A percentile compares a stretch with the other conserved stretches of the same genome.
phyloP scores from a whole-genome alignment of 2,113 vertebrate genomes.

The Oenanthe melanoleuca region DNA sequence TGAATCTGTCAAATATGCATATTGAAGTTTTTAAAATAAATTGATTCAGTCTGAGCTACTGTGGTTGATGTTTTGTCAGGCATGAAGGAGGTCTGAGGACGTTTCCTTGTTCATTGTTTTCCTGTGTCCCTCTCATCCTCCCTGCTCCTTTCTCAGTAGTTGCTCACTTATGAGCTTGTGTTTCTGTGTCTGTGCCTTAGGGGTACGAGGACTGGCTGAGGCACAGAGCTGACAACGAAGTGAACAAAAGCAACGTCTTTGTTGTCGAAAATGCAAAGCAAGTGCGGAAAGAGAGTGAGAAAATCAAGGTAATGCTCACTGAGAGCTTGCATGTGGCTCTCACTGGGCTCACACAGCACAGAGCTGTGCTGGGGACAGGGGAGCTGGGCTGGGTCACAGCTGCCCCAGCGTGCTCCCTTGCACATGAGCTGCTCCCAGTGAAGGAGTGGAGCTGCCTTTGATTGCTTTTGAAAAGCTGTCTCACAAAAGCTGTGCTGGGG shows the following conservation, averaged over 20 bases:
- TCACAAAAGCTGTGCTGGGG: not conserved
- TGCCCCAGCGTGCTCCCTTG: not conserved
- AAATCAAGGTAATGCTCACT: conserved; percentile 86
- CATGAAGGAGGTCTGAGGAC: not conserved
- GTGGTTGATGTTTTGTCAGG: not conserved
- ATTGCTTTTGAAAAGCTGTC: conserved; percentile 38
- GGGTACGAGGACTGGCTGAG: conserved; percentile 98
- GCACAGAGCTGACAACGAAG: conserved; percentile 96
- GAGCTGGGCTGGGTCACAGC: not conserved
- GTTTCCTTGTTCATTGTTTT: not conserved
- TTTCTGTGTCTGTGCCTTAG: conserved; percentile 70
- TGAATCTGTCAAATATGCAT: conserved; percentile 54
- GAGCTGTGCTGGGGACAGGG: not conserved
- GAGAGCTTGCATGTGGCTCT: accelerated
- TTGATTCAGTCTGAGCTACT: not conserved
- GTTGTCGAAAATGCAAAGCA: conserved; percentile 85
- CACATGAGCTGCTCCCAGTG: not conserved
- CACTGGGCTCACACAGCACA: accelerated
- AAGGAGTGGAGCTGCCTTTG: not conserved
- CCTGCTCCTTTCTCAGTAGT: not conserved
- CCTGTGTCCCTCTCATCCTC: not conserved
- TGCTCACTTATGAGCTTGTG: not conserved
- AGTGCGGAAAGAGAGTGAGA: conserved; percentile 88
- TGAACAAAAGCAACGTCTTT: conserved; percentile 91
- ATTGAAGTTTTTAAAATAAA: conserved; percentile 29